Base-by-base conservation (phyloP, 1,140 invertebrate species). In the Macrobrachium nipponense region DNA sequence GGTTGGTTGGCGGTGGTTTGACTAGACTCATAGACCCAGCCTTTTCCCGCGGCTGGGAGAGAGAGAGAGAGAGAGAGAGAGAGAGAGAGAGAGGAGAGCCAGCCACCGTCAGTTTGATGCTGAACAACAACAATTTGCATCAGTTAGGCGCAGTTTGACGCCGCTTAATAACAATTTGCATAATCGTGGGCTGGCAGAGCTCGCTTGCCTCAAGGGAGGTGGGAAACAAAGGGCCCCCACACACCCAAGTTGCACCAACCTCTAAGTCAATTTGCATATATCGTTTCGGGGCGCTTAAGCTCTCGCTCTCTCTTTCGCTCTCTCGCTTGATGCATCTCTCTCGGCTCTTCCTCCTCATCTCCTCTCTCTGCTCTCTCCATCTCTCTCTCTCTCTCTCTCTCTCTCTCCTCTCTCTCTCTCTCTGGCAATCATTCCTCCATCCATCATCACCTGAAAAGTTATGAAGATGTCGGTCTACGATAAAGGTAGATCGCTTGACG, bases 101-200 rank as follows among this genome's bases (percentile, higher is more conserved):
- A 61, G 27, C 27, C 27, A 36, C n/a, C 80, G 58, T n/a, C 68
- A 82, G 80, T 82, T 82, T 82, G 80, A 82, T 72, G 80, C 80
- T n/a, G 80, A 68, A 82, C 80, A 82, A 82, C 80, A 82, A 82
- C 80, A 82, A 82, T 82, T 82, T 82, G 80, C 80, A 82, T 82
- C 80, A 82, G 80, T 82, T 82, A 82, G 80, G 80, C 80, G 80
- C 80, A 82, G 80, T 82, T 82, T 82, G 80, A 82, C 80, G 80
- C 80, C 80, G 80, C 80, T 82, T 82, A 82, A 82, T 82, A 82
- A 82, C 80, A 82, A 82, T 82, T 60, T 82, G 75, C 80, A 82
- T 82, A 82, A 82, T 82, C 51, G 80, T 23, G 80, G 43, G 80
- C 68, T 60, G 80, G 80, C 80, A 72, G 80, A 82, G 80, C 59